Percentiles rank a stretch among this genome's conserved stretches.
Conservation (phyloP, 2,113 vertebrate species). For the Mustelus asterias region DNA sequence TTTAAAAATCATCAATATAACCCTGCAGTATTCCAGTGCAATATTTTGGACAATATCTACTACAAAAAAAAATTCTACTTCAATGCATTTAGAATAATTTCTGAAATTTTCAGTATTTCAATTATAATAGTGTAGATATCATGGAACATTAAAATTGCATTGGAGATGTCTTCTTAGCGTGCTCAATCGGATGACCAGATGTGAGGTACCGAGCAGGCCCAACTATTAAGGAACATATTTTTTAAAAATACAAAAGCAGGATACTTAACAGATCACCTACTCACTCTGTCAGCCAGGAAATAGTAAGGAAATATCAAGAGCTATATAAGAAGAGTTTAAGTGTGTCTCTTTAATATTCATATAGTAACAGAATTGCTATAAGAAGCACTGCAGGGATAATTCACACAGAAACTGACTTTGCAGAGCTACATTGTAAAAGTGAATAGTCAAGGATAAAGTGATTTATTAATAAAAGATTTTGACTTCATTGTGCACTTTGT, state of each 20-base stretch:
- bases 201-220: background rate
- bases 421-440: background rate
- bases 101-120: background rate
- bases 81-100: background rate
- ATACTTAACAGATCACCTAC: background rate
- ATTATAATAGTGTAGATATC: background rate
- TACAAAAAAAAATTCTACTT: background rate
- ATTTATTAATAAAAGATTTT: background rate
- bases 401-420: background rate
- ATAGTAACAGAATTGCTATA: background rate
- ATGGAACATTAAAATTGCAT: background rate
- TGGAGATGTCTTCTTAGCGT: background rate
- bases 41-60: background rate
- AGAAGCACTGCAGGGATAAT: background rate
- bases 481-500: background rate
- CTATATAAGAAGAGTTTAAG: background rate
- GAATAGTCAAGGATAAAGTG: background rate
- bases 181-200: background rate
- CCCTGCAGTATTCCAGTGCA: background rate
- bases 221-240: background rate
- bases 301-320: background rate
- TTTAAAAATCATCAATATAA: background rate
- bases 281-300: background rate
- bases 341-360: background rate
- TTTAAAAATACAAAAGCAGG: background rate